Conservation (phyloP, 1,140 invertebrate species). For the Orius insidiosus region DNA sequence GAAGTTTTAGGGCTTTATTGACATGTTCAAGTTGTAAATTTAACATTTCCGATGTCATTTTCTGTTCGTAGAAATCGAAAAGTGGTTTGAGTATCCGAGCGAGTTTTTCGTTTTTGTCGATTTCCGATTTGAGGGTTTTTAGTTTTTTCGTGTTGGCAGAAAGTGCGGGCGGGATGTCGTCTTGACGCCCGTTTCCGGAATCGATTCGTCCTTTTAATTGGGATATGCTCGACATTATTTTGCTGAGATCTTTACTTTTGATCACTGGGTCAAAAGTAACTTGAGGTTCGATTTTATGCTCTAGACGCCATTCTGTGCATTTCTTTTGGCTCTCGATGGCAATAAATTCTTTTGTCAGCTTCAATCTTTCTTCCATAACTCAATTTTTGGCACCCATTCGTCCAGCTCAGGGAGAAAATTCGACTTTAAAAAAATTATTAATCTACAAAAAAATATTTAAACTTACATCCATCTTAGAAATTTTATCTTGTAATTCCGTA, state of each 20-base stretch:
- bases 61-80: too few species aligned
- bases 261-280: background rate
- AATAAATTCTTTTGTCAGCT: conserved; percentile 5
- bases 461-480: conserved; percentile 7
- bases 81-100: too few species aligned
- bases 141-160: too few species aligned
- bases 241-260: background rate
- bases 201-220: background rate
- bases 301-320: conserved; percentile 6
- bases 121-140: too few species aligned
- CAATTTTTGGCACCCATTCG: conserved; percentile 8
- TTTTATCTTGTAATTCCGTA: conserved; percentile 7
- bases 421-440: background rate
- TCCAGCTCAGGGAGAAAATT: background rate
- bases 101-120: too few species aligned
- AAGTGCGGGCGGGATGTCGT: too few species aligned
- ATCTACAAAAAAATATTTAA: background rate
- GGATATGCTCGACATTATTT: background rate
- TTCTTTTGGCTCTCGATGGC: conserved; percentile 11
- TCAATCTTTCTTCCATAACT: conserved; percentile 11
- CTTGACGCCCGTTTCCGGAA: background rate
- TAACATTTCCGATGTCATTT: background rate
- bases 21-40: background rate
- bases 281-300: background rate
- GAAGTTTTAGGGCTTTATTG: conserved; percentile 3